Base-by-base conservation (phyloP, 2,888 invertebrate species). In the Diarsia rubi region DNA sequence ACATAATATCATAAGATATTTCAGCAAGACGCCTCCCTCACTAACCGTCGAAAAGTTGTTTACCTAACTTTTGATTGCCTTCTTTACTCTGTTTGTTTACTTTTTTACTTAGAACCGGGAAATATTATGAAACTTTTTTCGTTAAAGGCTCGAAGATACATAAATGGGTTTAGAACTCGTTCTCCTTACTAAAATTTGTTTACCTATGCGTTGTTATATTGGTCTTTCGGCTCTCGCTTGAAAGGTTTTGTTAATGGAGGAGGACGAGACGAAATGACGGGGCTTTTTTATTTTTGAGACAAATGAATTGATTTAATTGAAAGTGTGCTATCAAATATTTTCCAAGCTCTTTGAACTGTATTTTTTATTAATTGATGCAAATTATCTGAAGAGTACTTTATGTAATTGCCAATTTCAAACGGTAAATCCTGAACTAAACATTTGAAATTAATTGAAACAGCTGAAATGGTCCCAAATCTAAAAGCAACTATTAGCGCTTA, bases 61-160 rank as follows among this genome's bases (percentile, higher is more conserved):
- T 94, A 93, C 92, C 88, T 91, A 95, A 96, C 94, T 96, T 95
- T 94, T 95, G 95, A 95, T 95, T 95, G 95, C 94, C 94, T 95
- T 91, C 93, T 93, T 92, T 92, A 93, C 92, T 92, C 89, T 88
- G 92, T 93, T 94, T 95, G 93, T 94, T 95, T 95, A 94, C 93
- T 93, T 95, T 94, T 95, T 94, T 93, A 93, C 93, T 93, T 93
- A 93, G 92, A 92, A 91, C 90, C 90, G 92, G 77, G 91, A 93
- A 95, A 95, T 95, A 94, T 94, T 93, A 93, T 90, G 88, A 91
- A 95, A 95, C 92, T 95, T 95, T 95, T 95, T 95, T 93, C 94
- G 93, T 94, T 94, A 93, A 92, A 92, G 92, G 92, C 92, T 92
- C 92, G 91, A 93, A 94, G 91, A 92, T 92, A 93, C 92, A 93